phyloP scores from a whole-genome alignment of 2,888 invertebrate genomes.

The Leucoptera coffeella region DNA sequence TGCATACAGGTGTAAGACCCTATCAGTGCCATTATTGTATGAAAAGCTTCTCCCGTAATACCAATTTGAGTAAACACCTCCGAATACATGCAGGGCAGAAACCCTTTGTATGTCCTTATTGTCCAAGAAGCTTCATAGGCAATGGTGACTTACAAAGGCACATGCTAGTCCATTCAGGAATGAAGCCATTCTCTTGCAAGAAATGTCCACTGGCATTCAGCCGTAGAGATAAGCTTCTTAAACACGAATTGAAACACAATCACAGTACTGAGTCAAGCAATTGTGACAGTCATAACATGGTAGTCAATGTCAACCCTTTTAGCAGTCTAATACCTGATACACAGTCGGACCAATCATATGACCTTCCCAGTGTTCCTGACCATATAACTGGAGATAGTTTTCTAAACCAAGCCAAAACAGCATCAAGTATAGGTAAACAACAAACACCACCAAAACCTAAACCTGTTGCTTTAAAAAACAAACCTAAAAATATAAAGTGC shows the following conservation, averaged over 20 bases:
- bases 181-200: constrained; percentile 59
- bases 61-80: constrained; percentile 70
- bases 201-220: constrained; percentile 63
- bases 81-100: constrained; percentile 66
- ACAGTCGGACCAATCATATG: constrained; percentile 27
- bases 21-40: constrained; percentile 66
- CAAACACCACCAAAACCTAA: constrained; percentile 22
- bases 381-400: constrained; percentile 47
- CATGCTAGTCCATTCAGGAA: constrained; percentile 60
- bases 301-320: constrained; percentile 57
- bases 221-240: constrained; percentile 60
- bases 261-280: constrained; percentile 4
- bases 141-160: constrained; percentile 62
- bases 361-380: constrained; percentile 43
- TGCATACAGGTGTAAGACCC: constrained; percentile 70
- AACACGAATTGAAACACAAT: constrained; percentile 58
- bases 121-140: constrained; percentile 67
- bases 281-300: constrained; percentile 38
- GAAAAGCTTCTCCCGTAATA: constrained; percentile 70
- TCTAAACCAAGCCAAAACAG: constrained; percentile 19
- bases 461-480: constrained; percentile 23
- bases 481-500: constrained; percentile 45
- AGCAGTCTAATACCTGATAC: constrained; percentile 41
- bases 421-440: constrained; percentile 17
- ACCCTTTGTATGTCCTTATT: constrained; percentile 65